A percentile compares a stretch with the other conserved stretches of the same genome.
Evolutionary conservation across 2,797 vertebrate genomes (phyloP).

Genomic region (Moxostoma hubbsi): DNA sequence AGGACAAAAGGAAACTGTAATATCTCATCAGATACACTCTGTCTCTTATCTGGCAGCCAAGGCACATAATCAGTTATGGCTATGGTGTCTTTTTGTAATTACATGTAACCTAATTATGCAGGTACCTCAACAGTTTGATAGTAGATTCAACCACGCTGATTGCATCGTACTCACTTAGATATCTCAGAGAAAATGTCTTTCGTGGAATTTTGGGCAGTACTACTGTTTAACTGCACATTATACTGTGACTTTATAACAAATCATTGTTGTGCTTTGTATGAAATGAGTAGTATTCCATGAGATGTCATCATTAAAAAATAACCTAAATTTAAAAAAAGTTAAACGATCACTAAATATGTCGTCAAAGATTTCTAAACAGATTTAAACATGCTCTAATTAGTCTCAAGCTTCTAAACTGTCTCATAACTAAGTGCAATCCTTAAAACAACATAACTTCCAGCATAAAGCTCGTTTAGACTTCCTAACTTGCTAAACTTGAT

Average conservation of each 20-base stretch:
- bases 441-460: conserved; percentile 77
- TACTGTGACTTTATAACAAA: conserved; percentile 47
- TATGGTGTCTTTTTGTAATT: conserved; percentile 46
- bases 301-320: conserved; percentile 55
- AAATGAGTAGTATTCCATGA: conserved; percentile 60
- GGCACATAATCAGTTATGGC: conserved; percentile 46
- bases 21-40: conserved; percentile 38
- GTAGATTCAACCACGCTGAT: conserved; percentile 47
- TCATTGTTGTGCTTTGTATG: conserved; percentile 57
- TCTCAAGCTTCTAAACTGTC: conserved; percentile 68
- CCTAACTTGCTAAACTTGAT: conserved; percentile 82
- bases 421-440: conserved; percentile 75
- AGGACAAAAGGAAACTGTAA: conserved; percentile 39
- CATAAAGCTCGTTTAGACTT: conserved; percentile 76
- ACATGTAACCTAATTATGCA: conserved; percentile 41
- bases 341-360: conserved; percentile 77
- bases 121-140: conserved; percentile 27
- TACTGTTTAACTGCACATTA: conserved; percentile 57
- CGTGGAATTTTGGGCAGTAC: conserved; percentile 34
- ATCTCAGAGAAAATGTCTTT: conserved; percentile 65
- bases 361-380: conserved; percentile 79
- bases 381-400: conserved; percentile 82
- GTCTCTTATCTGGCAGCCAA: conserved; percentile 46
- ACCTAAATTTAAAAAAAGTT: conserved; percentile 62
- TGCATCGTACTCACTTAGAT: conserved; percentile 26